A percentile compares a stretch with the other conserved stretches of the same genome.
phyloP scores from a whole-genome alignment of 2,888 invertebrate species.

The Pterobdella sp. region DNA sequence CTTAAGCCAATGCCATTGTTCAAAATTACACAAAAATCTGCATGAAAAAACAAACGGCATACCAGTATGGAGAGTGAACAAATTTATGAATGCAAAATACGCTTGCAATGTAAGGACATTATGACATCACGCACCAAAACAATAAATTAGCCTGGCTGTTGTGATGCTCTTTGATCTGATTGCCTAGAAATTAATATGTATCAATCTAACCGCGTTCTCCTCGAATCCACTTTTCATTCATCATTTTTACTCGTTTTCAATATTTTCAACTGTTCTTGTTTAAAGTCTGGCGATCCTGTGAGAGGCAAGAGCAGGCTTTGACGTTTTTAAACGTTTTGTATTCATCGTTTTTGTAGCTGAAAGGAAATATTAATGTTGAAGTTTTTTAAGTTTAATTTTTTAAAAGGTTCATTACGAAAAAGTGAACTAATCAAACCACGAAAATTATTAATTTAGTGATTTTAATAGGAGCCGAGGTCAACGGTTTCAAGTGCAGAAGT shows the following conservation, averaged over 20 bases:
- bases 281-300: background rate
- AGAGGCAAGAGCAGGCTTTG: too few species aligned
- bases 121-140: background rate
- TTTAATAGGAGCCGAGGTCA: too few species aligned
- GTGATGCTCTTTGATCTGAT: conserved; percentile 9
- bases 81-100: conserved; percentile 4
- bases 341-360: too few species aligned
- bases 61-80: background rate
- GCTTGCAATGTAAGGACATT: background rate
- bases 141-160: background rate
- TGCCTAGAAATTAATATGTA: conserved; percentile 8
- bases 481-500: too few species aligned
- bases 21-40: background rate
- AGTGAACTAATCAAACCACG: too few species aligned
- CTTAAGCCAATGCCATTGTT: background rate
- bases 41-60: background rate
- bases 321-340: too few species aligned
- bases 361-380: too few species aligned
- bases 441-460: too few species aligned
- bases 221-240: background rate
- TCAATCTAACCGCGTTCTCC: background rate
- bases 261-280: background rate
- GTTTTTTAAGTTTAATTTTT: too few species aligned
- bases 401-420: too few species aligned
- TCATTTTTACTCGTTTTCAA: too few species aligned